Conservation (phyloP, 2,113 vertebrate genomes). For the Cyphomyrus plagiostoma region DNA sequence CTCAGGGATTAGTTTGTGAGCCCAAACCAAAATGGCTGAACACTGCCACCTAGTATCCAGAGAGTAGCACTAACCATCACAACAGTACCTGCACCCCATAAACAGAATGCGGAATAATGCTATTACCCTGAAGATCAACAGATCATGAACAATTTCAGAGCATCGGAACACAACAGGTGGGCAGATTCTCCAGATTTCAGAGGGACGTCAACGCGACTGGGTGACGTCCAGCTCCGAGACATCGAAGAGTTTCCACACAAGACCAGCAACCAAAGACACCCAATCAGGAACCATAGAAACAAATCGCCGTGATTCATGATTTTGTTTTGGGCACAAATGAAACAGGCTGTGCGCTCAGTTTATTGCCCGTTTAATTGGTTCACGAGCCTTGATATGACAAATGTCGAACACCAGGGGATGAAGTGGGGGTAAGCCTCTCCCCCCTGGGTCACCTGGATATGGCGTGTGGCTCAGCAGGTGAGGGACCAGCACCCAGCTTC, state of each 20-base stretch:
- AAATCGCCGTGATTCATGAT: background rate
- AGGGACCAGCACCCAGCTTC: no score
- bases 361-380: background rate
- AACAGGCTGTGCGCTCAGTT: background rate
- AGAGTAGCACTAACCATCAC: background rate
- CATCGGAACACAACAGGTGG: background rate
- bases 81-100: background rate
- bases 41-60: slow-evolving; percentile 23
- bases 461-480: no score
- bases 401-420: background rate
- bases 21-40: background rate
- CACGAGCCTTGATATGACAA: background rate
- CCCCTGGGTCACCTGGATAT: no score
- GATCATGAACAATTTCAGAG: background rate
- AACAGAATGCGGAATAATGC: background rate
- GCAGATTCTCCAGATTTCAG: background rate
- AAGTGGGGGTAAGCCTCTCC: no score
- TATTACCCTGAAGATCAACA: background rate
- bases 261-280: background rate
- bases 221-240: background rate
- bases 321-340: background rate
- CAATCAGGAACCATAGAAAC: background rate
- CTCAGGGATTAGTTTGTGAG: background rate
- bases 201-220: background rate
- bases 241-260: background rate